Evolutionary conservation across 2,797 vertebrate genomes (phyloP).

Genomic region (Remorina albescens): DNA sequence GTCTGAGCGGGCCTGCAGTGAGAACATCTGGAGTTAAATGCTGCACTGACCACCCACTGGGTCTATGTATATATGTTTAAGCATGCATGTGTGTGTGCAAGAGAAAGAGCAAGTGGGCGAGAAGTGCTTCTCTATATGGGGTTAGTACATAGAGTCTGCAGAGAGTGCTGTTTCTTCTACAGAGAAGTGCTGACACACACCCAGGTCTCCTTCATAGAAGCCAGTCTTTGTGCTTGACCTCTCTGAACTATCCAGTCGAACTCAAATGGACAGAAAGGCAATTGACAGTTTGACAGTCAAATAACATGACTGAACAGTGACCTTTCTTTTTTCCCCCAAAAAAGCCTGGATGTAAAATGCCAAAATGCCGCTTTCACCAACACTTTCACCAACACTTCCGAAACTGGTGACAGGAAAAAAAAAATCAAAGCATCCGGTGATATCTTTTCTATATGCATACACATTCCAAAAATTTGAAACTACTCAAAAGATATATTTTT

Average conservation of each 20-base stretch:
- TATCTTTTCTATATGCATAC: too few species aligned
- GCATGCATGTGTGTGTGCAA: background rate
- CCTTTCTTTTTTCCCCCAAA: background rate
- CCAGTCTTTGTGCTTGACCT: background rate
- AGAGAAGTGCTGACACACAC: conserved; percentile 4
- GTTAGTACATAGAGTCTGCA: background rate
- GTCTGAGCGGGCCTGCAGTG: conserved; percentile 12
- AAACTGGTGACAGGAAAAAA: background rate
- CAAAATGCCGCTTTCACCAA: background rate
- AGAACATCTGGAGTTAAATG: conserved; percentile 69
- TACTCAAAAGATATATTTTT: too few species aligned
- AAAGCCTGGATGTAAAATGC: background rate
- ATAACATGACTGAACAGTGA: conserved; percentile 7
- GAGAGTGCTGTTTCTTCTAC: conserved; percentile 13
- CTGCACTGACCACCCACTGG: conserved; percentile 65
- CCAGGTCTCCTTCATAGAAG: conserved; percentile 9
- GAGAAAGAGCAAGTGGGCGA: background rate
- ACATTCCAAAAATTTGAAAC: too few species aligned
- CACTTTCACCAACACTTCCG: background rate
- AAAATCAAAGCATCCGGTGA: too few species aligned
- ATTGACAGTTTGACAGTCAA: conserved; percentile 7
- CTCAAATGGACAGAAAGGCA: background rate
- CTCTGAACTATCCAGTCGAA: background rate
- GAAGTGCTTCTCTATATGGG: background rate
- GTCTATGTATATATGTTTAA: conserved; percentile 10